These are phyloP conservation scores for Leptinotarsa undecemlineata DNA, from an alignment of 1,140 invertebrate genomes.

Conservation along the genomic window DNA sequence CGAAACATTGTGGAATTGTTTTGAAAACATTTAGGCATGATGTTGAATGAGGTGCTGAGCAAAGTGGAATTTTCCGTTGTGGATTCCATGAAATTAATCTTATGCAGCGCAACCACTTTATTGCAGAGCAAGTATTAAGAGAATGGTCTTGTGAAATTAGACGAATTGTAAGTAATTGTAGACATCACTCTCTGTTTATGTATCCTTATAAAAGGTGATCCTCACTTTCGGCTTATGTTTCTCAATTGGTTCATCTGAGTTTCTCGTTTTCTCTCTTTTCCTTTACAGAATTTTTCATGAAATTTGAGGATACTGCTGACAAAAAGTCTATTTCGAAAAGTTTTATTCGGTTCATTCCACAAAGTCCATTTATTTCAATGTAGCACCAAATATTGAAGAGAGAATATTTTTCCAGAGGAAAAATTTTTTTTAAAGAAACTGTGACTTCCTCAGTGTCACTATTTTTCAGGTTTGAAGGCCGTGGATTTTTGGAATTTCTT, in stretches of 20 bases:
- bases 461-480: too few species aligned
- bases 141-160: neutral
- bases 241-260: neutral
- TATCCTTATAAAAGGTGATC: neutral
- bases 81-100: neutral
- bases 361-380: too few species aligned
- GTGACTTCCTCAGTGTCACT: too few species aligned
- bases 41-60: slow-evolving; percentile 2
- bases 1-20: slow-evolving; percentile 5
- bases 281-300: too few species aligned
- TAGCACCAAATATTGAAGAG: too few species aligned
- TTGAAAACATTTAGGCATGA: neutral
- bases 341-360: too few species aligned
- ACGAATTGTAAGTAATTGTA: neutral
- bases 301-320: too few species aligned
- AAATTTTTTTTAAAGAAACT: too few species aligned
- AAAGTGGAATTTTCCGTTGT: neutral
- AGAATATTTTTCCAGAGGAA: too few species aligned
- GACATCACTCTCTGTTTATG: too few species aligned
- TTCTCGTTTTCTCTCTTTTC: neutral
- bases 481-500: too few species aligned
- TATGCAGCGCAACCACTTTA: neutral
- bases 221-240: neutral
- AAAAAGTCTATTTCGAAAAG: too few species aligned
- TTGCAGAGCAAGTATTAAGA: neutral